Evolutionary conservation across 2,888 invertebrate genomes (phyloP).

Genomic region (Rhopalosiphum nymphaeae): DNA sequence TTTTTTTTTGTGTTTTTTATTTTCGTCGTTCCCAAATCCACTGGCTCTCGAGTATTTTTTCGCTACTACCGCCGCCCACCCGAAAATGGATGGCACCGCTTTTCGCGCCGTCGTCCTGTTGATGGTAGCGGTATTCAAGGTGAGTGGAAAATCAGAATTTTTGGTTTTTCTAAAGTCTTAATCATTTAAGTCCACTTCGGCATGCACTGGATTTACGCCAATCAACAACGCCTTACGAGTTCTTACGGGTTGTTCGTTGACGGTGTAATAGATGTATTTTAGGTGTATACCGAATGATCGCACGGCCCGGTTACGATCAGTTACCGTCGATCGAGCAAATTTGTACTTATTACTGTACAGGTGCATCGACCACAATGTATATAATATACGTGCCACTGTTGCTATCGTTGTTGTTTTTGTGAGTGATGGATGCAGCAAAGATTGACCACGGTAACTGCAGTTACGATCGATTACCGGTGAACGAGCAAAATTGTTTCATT

Average conservation of each 20-base stretch:
- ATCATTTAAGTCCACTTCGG: not conserved
- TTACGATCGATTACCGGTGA: slow-evolving; percentile 8
- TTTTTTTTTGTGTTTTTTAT: not conserved
- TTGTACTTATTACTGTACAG: not conserved
- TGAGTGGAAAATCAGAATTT: slow-evolving; percentile 1
- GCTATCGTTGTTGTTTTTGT: not conserved
- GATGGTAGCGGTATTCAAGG: slow-evolving; percentile 37
- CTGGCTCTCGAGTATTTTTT: not conserved
- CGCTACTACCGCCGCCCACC: not conserved
- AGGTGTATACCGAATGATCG: not conserved
- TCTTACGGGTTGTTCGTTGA: not conserved
- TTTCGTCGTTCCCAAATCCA: not conserved
- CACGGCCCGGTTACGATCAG: not conserved
- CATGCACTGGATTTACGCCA: not conserved
- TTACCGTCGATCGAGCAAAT: slow-evolving; percentile 4
- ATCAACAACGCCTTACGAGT: too few relatives aligned
- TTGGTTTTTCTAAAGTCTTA: not conserved
- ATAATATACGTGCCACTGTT: not conserved
- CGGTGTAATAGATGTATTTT: not conserved
- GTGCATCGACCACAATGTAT: not conserved
- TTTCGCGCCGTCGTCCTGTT: slow-evolving; percentile 56
- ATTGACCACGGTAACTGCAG: not conserved
- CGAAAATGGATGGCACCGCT: slow-evolving; percentile 55
- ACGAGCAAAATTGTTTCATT: not conserved
- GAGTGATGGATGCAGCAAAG: not conserved